Base-by-base conservation (phyloP, 1,140 invertebrate genomes). In the Procambarus clarkii region DNA sequence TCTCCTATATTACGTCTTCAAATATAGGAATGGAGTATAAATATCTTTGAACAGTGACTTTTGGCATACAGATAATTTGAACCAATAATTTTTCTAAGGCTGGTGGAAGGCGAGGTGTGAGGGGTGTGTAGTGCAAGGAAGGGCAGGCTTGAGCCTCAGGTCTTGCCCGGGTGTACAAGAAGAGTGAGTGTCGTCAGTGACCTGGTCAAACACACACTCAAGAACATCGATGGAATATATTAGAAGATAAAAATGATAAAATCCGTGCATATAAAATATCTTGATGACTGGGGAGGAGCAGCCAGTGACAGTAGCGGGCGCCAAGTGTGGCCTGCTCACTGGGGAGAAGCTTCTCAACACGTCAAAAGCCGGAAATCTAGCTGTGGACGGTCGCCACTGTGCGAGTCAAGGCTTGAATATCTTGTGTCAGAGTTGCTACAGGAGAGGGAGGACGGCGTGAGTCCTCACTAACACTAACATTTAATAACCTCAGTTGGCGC, bases 211-310 rank as follows among this genome's bases (percentile, higher is more conserved):
- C 69, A 74, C 2, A 74, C 69, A 74, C n/a, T 74, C n/a, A 74
- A 74, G 69, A 34, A 74, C 69, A 74, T 7, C 34, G 34, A 74
- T 74, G n/a, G 69, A 74, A 74, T 7, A 74, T 24, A 74, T 74
- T 74, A 74, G 69, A n/a, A 74, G 69, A 34, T 24, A 74, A 74
- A 74, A n/a, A 74, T 8, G 24, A 74, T 74, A 74, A 34, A 74
- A 74, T 74, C 69, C 69, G 69, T 74, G 69, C 69, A 74, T 74
- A 74, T 74, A 9, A 74, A n/a, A 74, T 74, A n/a, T 74, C n/a
- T 8, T 34, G 69, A 21, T 74, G 69, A n/a, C n/a, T 34, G 69
- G 24, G 69, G n/a, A 74, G 69, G 34, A 2, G 1, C 60, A 64
- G 0, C 13, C 60, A 64, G 15, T 21, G 13, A 18, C 13, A 18